A percentile compares a stretch with the other conserved stretches of the same genome.
Evolutionary conservation across 1,140 invertebrate genomes (phyloP).

Genomic region (Eriocheir sinensis): DNA sequence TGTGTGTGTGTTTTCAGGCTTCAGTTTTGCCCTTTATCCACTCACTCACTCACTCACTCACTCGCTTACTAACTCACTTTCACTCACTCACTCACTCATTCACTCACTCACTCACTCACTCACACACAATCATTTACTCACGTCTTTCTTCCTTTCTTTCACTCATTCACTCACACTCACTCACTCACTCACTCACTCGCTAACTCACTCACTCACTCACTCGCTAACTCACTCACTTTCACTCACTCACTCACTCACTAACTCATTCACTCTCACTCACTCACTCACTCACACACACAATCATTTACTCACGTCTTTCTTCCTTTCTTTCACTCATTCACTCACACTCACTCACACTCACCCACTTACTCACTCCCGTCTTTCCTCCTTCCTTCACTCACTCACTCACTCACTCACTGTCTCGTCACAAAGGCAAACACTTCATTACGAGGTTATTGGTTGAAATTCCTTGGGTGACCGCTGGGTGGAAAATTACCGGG

Average conservation of each 20-base stretch:
- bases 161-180: no score
- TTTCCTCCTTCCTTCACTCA: background rate
- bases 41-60: no score
- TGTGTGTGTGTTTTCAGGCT: constrained; percentile 44
- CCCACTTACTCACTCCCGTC: background rate
- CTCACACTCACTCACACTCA: background rate
- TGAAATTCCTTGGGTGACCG: constrained; percentile 64
- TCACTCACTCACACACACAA: no score
- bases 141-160: background rate
- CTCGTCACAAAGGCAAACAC: constrained; percentile 56
- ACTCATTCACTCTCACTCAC: no score
- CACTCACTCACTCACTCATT: no score
- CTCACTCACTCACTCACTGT: constrained; percentile 57
- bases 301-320: background rate
- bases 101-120: no score
- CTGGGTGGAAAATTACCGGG: constrained; percentile 65
- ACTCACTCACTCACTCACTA: no score
- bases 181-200: background rate
- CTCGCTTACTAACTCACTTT: background rate
- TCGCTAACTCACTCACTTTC: no score
- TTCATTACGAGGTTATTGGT: constrained; percentile 69
- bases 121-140: background rate
- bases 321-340: background rate
- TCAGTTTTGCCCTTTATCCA: no score
- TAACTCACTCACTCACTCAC: background rate